phyloP scores from a whole-genome alignment of 2,888 invertebrate genomes.

The Phymatocera aterrima region DNA sequence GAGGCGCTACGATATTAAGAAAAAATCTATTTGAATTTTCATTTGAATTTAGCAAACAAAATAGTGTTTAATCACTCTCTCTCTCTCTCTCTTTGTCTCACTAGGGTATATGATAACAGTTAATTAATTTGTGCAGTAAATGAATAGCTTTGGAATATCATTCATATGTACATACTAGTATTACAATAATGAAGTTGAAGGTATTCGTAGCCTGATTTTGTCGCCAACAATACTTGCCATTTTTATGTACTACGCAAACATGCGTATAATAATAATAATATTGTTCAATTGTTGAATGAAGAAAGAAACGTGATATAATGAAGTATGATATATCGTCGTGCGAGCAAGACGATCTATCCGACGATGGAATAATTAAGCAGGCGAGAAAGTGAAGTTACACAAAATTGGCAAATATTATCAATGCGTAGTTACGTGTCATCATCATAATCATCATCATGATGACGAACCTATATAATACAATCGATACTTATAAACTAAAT shows the following conservation, averaged over 20 bases:
- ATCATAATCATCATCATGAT: too few species aligned
- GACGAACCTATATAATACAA: neutral
- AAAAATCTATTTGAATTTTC: too few species aligned
- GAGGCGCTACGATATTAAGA: too few species aligned
- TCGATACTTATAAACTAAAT: neutral
- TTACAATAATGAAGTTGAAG: constrained; percentile 2
- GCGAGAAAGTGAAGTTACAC: neutral
- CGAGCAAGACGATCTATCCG: neutral
- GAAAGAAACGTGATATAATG: neutral
- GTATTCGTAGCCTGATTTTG: constrained; percentile 36
- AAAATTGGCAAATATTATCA: constrained; percentile 10
- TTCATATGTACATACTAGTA: constrained; percentile 7
- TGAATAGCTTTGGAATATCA: constrained; percentile 9
- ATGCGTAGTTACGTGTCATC: neutral
- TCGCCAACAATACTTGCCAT: constrained; percentile 12
- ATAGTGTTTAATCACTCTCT: too few species aligned
- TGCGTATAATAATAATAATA: neutral
- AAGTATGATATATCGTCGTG: neutral
- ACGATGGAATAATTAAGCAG: neutral
- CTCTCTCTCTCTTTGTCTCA: too few species aligned
- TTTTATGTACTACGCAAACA: neutral
- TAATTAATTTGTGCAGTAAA: constrained; percentile 25
- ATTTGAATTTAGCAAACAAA: too few species aligned
- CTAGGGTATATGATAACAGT: neutral
- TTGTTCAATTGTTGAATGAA: too few species aligned